Conservation (phyloP, 2,797 vertebrate species). For the Crenuchus spilurus region DNA sequence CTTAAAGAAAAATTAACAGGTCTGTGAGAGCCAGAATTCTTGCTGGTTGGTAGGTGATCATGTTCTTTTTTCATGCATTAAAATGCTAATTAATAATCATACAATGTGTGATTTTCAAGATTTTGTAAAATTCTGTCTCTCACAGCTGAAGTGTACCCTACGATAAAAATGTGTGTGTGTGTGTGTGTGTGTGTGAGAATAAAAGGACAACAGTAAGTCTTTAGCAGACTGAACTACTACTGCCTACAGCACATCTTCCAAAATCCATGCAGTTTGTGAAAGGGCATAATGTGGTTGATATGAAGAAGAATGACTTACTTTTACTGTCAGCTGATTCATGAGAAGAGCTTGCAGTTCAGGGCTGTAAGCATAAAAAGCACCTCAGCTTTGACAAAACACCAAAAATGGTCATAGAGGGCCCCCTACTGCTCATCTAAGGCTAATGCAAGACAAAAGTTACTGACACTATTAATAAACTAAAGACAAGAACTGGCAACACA, state of each 20-base stretch:
- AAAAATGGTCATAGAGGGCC: background rate
- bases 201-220: background rate
- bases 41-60: no score
- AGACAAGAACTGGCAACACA: no score
- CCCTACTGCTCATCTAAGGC: slow-evolving; percentile 22
- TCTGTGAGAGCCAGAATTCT: no score
- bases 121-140: no score
- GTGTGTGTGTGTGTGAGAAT: no score
- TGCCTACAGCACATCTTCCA: background rate
- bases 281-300: background rate
- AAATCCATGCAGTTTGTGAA: background rate
- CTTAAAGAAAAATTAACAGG: no score
- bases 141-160: no score
- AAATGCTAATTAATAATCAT: no score
- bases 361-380: slow-evolving; percentile 66
- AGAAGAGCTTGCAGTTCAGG: slow-evolving; percentile 94
- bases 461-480: no score
- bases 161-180: no score
- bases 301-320: slow-evolving; percentile 75
- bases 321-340: slow-evolving; percentile 96
- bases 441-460: background rate
- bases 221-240: background rate
- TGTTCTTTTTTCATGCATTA: no score
- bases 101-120: no score
- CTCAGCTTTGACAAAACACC: background rate